These are phyloP conservation scores for Synanthedon myopaeformis DNA, from an alignment of 2,888 invertebrate genomes.

Conservation along the genomic window DNA sequence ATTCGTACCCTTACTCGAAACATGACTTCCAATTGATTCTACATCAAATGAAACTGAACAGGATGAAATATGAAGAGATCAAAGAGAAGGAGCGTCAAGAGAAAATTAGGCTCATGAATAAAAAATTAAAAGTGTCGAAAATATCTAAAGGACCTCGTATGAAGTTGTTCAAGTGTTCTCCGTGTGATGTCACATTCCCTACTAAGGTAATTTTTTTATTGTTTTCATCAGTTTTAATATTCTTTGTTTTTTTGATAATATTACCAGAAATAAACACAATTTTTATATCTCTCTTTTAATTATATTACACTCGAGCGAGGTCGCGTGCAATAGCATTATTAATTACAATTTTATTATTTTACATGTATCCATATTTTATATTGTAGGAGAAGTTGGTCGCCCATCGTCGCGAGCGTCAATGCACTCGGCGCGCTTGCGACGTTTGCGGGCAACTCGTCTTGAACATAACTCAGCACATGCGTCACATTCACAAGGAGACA, in stretches of 20 bases:
- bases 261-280: too few species aligned
- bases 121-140: slow-evolving; percentile 13
- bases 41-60: slow-evolving; percentile 50
- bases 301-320: too few species aligned
- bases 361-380: background rate
- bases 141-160: slow-evolving; percentile 20
- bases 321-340: too few species aligned
- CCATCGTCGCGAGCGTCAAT: slow-evolving; percentile 54
- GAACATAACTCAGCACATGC: slow-evolving; percentile 56
- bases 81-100: slow-evolving; percentile 31
- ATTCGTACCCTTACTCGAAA: slow-evolving; percentile 60
- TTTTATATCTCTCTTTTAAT: too few species aligned
- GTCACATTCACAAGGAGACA: slow-evolving; percentile 49
- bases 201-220: slow-evolving; percentile 31
- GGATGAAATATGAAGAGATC: slow-evolving; percentile 39
- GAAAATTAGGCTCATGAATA: slow-evolving; percentile 33
- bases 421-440: slow-evolving; percentile 59
- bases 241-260: too few species aligned
- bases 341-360: background rate
- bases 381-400: slow-evolving; percentile 36
- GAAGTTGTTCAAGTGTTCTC: slow-evolving; percentile 52
- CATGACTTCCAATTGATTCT: slow-evolving; percentile 59
- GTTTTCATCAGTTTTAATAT: too few species aligned
- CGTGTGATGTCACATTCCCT: slow-evolving; percentile 51
- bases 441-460: slow-evolving; percentile 56